A percentile compares a stretch with the other conserved stretches of the same genome.
Evolutionary conservation across 2,888 invertebrate species (phyloP).

Genomic region (Hedychridium roseum): DNA sequence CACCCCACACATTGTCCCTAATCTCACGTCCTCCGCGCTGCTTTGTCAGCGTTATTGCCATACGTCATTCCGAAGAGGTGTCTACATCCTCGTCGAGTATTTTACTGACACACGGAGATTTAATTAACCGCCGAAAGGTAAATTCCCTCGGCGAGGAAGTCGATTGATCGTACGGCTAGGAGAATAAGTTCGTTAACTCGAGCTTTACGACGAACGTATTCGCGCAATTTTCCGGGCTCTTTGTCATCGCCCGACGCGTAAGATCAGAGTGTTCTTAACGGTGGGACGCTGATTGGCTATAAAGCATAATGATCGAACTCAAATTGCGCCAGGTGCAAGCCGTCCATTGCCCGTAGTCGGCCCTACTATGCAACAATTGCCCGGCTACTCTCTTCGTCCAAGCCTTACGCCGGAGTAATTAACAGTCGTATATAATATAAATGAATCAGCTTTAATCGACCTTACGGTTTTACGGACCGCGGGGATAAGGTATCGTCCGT

Average conservation of each 20-base stretch:
- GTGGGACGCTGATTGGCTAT: too few species aligned
- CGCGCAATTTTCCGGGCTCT: conserved; percentile 29
- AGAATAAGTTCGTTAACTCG: conserved; percentile 6
- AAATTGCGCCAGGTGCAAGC: too few species aligned
- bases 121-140: conserved; percentile 9
- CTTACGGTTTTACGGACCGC: too few species aligned
- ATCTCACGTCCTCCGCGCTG: conserved; percentile 8
- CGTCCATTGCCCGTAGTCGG: too few species aligned
- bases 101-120: conserved; percentile 41
- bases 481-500: too few species aligned
- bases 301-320: too few species aligned
- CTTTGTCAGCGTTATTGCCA: too few species aligned
- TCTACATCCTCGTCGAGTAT: conserved; percentile 32
- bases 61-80: neutral
- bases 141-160: neutral
- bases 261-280: neutral
- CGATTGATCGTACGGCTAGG: conserved; percentile 11
- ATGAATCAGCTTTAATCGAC: too few species aligned
- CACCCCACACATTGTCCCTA: conserved; percentile 17
- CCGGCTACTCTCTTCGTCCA: neutral
- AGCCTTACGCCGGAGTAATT: conserved; percentile 23
- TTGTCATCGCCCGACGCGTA: conserved; percentile 32
- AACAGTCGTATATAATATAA: too few species aligned
- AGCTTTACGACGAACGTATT: conserved; percentile 16
- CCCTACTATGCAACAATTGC: neutral